These are phyloP conservation scores for Hoplostethus mediterraneus DNA, from an alignment of 2,797 vertebrate genomes.

Conservation along the genomic window DNA sequence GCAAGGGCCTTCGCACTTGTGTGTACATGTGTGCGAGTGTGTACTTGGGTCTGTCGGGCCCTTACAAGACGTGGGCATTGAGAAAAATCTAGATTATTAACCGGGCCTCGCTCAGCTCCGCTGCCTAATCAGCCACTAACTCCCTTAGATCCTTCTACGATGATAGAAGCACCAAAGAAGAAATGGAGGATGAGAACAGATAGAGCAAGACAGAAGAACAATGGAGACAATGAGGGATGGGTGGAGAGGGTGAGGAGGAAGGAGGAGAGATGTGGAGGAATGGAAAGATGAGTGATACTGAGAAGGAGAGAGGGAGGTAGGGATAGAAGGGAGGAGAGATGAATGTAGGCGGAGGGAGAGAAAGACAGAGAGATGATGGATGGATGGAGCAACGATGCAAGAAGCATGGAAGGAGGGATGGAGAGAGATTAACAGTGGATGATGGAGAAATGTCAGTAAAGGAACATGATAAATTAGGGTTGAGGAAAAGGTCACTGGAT, in stretches of 20 bases:
- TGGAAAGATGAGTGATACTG: constrained; percentile 3
- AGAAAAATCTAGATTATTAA: constrained; percentile 48
- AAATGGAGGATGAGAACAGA: not conserved
- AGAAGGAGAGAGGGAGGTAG: too few relatives aligned
- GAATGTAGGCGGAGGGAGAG: too few relatives aligned
- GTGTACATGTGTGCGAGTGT: not conserved
- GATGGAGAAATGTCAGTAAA: too few relatives aligned
- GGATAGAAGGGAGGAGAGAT: too few relatives aligned
- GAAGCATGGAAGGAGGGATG: too few relatives aligned
- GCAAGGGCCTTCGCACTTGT: not conserved
- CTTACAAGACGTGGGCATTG: constrained; percentile 15
- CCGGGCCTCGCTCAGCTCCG: constrained; percentile 40
- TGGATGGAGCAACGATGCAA: too few relatives aligned
- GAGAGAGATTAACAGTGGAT: too few relatives aligned
- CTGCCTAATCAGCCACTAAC: constrained; percentile 58
- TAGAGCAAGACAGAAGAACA: not conserved
- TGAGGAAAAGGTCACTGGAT: too few relatives aligned
- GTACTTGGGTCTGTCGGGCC: not conserved
- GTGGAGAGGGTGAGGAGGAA: constrained; percentile 28
- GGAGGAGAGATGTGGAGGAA: constrained; percentile 31
- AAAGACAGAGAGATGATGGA: too few relatives aligned
- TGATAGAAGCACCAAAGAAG: constrained; percentile 25
- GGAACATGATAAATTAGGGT: too few relatives aligned
- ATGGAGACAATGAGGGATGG: constrained; percentile 35
- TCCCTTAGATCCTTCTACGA: constrained; percentile 38